A percentile compares a stretch with the other conserved stretches of the same genome.
phyloP scores from a whole-genome alignment of 2,113 vertebrate species.

The Pyxicephalus adspersus region DNA sequence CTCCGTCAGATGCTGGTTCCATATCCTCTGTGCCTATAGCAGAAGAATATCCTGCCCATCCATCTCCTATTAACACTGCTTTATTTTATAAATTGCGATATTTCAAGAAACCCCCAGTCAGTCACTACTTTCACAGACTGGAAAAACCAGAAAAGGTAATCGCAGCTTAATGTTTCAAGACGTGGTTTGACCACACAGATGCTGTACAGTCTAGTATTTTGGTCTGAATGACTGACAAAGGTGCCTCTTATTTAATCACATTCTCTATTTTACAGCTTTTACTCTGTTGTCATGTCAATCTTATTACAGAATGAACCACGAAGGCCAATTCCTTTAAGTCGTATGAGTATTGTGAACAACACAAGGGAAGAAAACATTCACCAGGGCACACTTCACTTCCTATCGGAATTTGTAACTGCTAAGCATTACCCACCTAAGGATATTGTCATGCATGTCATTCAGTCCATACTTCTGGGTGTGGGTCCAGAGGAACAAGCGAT shows the following conservation, averaged over 20 bases:
- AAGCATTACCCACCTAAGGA: conserved; percentile 80
- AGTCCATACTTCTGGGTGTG: conserved; percentile 76
- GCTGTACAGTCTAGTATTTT: no score
- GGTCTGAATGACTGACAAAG: no score
- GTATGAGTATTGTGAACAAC: conserved; percentile 80
- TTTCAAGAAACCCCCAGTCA: conserved; percentile 69
- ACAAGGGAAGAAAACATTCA: conserved; percentile 87
- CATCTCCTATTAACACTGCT: conserved; percentile 54
- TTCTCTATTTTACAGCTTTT: no score
- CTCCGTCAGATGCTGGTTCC: neutral
- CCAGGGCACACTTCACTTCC: conserved; percentile 85
- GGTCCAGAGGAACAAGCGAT: conserved; percentile 68
- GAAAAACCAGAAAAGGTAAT: conserved; percentile 61
- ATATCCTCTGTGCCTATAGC: neutral
- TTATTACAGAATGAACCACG: conserved; percentile 65
- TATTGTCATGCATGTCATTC: conserved; percentile 78
- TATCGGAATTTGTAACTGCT: conserved; percentile 84
- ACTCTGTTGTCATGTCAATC: no score
- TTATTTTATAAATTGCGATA: conserved; percentile 70
- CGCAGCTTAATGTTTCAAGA: no score
- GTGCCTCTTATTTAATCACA: no score
- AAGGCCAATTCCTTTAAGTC: conserved; percentile 76
- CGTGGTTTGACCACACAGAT: no score
- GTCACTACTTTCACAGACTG: conserved; percentile 71
- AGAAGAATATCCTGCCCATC: neutral